phyloP scores from a whole-genome alignment of 2,113 vertebrate species.

The Pteruthius melanotis region DNA sequence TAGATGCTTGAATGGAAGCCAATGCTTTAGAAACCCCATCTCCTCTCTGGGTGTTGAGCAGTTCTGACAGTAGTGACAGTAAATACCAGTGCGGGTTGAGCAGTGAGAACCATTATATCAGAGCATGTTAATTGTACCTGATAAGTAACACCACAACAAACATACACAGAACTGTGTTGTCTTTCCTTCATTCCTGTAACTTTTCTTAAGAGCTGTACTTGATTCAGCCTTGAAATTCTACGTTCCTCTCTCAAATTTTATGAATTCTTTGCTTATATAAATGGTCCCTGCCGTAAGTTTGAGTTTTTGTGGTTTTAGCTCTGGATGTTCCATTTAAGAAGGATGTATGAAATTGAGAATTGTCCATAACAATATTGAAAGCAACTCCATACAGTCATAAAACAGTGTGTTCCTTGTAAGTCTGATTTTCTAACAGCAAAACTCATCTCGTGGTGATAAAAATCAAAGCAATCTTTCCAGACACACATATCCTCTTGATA shows the following conservation, averaged over 20 bases:
- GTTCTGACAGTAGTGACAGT: slow-evolving; percentile 2
- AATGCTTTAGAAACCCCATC: neutral
- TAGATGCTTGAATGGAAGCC: neutral
- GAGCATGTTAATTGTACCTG: neutral
- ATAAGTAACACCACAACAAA: neutral
- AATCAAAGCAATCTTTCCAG: neutral
- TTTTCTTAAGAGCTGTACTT: neutral
- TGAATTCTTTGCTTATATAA: neutral
- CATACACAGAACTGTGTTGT: neutral
- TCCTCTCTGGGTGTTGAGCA: neutral
- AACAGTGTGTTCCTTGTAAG: neutral
- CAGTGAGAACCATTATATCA: slow-evolving; percentile 14
- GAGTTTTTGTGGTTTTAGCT: neutral
- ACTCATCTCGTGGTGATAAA: neutral
- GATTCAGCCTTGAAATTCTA: neutral
- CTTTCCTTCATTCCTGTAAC: neutral
- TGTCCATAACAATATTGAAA: neutral
- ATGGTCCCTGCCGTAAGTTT: neutral
- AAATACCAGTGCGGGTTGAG: slow-evolving; percentile 17
- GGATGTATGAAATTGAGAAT: neutral
- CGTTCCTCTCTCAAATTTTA: neutral
- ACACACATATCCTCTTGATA: neutral
- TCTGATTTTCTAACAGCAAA: neutral
- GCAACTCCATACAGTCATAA: neutral
- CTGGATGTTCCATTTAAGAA: neutral